A percentile compares a stretch with the other conserved stretches of the same genome.
Conservation (phyloP, 2,113 vertebrate species). For the Muntiacus reevesi region DNA sequence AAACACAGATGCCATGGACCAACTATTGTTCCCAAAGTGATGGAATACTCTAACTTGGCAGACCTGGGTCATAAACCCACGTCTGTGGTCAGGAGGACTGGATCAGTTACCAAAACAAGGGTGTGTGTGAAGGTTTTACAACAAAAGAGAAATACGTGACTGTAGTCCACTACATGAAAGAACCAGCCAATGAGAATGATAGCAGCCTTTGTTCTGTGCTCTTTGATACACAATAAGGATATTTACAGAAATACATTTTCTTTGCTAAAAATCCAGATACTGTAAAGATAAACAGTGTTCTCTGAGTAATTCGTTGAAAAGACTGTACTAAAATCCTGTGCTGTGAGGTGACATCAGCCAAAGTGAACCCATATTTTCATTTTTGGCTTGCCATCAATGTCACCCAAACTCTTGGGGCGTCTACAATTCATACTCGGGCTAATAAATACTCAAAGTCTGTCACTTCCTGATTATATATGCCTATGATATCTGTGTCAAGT, state of each 20-base stretch:
- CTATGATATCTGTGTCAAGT: neutral
- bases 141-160: neutral
- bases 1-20: neutral
- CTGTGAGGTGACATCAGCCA: neutral
- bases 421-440: neutral
- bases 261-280: neutral
- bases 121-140: neutral
- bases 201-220: neutral
- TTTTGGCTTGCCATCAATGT: neutral
- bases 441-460: neutral
- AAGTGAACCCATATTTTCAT: neutral
- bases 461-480: neutral
- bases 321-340: neutral
- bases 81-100: neutral
- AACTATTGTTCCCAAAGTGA: neutral
- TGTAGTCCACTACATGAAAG: neutral
- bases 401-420: neutral
- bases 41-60: neutral
- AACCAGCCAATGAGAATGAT: neutral
- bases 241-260: neutral
- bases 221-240: neutral
- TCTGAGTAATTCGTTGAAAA: neutral
- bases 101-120: neutral
- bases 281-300: neutral
- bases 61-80: neutral